Conservation (phyloP, 2,797 vertebrate species). For the Potorous gilbertii region DNA sequence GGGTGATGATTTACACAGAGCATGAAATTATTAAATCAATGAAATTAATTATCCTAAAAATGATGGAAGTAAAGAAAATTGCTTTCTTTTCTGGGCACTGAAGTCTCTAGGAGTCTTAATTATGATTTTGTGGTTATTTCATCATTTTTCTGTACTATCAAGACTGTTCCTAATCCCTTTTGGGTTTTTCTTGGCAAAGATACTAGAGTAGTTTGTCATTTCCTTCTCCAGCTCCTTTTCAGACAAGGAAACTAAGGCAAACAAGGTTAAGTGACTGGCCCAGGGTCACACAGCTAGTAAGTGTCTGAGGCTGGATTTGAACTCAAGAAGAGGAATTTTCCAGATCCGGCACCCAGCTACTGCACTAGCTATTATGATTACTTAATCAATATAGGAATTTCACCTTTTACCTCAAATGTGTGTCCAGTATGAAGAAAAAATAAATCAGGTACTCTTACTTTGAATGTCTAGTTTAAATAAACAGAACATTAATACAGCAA, state of each 20-base stretch:
- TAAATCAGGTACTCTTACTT: neutral
- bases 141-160: neutral
- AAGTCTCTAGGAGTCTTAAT: neutral
- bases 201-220: neutral
- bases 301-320: neutral
- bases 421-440: neutral
- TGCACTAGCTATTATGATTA: neutral
- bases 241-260: neutral
- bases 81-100: neutral
- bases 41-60: neutral
- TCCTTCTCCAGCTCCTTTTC: neutral
- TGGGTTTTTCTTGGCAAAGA: neutral
- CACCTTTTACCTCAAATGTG: neutral
- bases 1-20: neutral
- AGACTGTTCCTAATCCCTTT: neutral
- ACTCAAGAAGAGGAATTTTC: neutral
- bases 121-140: neutral
- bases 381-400: neutral
- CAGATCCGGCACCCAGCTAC: neutral
- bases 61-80: neutral
- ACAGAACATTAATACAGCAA: neutral
- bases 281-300: neutral
- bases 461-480: neutral
- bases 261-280: neutral
- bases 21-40: neutral